Percentiles rank a stretch among this genome's conserved stretches.
Conservation (phyloP, 2,113 vertebrate genomes). For the Microcebus griseorufus region DNA sequence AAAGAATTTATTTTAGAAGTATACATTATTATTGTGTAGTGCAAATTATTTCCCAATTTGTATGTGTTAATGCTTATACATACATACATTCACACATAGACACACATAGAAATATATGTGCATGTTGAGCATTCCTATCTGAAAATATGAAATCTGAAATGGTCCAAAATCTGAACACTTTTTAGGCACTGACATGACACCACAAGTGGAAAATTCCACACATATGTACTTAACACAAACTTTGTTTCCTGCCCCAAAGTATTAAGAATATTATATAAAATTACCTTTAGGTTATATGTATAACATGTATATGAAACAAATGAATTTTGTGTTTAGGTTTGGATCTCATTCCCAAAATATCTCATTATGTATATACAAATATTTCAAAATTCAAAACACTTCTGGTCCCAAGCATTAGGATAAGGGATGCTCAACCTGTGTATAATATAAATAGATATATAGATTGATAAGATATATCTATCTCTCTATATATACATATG, state of each 20-base stretch:
- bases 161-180: background rate
- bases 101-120: background rate
- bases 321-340: background rate
- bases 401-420: background rate
- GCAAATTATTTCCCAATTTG: background rate
- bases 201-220: background rate
- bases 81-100: background rate
- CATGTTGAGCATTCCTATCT: background rate
- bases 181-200: background rate
- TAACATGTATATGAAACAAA: background rate
- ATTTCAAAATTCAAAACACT: background rate
- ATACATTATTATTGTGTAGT: background rate
- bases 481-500: background rate
- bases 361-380: background rate
- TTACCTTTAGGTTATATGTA: background rate
- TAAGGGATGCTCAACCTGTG: background rate
- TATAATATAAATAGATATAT: background rate
- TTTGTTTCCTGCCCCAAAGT: background rate
- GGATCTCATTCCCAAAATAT: background rate
- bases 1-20: background rate
- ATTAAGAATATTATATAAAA: background rate
- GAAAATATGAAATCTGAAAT: background rate
- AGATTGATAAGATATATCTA: background rate
- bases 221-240: background rate
- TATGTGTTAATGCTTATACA: background rate